A percentile compares a stretch with the other conserved stretches of the same genome.
Conservation (phyloP, 2,113 vertebrate genomes). For the Pholis gunnellus region DNA sequence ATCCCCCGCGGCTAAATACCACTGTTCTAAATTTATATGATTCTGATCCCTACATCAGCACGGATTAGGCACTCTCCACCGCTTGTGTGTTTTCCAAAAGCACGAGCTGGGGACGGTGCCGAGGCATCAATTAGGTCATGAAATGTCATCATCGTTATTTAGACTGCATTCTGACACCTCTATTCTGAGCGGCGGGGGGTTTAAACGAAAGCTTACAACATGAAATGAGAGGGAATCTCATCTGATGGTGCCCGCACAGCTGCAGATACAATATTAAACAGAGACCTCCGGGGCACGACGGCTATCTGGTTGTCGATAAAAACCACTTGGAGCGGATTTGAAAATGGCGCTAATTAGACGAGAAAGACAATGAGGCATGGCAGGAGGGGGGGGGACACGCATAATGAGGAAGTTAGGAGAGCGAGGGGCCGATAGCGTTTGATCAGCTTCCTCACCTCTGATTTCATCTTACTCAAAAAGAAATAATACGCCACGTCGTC, state of each 20-base stretch:
- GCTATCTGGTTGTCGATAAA: constrained; percentile 65
- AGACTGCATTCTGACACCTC: constrained; percentile 44
- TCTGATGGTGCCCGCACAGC: constrained; percentile 63
- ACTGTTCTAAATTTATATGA: constrained; percentile 35
- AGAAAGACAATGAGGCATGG: constrained; percentile 42
- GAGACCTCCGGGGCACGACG: constrained; percentile 62
- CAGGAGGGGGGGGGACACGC: constrained; percentile 9
- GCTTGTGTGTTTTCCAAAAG: constrained; percentile 26
- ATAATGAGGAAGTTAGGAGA: constrained; percentile 11
- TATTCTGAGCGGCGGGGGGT: constrained; percentile 31
- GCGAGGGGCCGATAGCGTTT: not conserved
- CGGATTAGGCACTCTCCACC: constrained; percentile 46
- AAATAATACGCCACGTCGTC: constrained; percentile 20
- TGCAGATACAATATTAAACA: constrained; percentile 77
- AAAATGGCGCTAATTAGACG: constrained; percentile 68
- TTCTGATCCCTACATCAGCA: constrained; percentile 47
- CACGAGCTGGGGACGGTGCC: constrained; percentile 17
- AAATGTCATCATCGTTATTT: constrained; percentile 60
- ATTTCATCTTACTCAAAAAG: constrained; percentile 38
- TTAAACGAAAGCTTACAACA: constrained; percentile 57
- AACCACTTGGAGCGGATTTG: constrained; percentile 49
- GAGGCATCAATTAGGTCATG: constrained; percentile 63
- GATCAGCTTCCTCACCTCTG: constrained; percentile 49
- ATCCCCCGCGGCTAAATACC: constrained; percentile 1
- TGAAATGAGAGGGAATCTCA: constrained; percentile 63